phyloP scores from a whole-genome alignment of 2,113 vertebrate species.

The Phainopepla nitens region DNA sequence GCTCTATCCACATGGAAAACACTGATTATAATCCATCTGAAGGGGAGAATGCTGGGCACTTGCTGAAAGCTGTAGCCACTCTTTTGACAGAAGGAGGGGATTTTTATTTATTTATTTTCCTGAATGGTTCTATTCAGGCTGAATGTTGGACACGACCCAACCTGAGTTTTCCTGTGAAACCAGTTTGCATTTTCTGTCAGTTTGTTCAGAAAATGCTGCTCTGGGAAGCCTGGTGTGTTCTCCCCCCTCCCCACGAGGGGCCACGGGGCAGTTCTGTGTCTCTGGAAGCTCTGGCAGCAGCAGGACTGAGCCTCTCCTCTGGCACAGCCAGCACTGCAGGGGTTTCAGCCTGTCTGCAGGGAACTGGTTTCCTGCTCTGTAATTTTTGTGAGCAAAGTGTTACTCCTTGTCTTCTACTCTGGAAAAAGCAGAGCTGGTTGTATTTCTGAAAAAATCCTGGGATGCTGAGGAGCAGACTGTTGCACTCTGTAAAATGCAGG shows the following conservation, averaged over 20 bases:
- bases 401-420: not conserved
- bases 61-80: not conserved
- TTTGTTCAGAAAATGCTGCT: not conserved
- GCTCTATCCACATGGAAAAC: not conserved
- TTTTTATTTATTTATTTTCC: not conserved
- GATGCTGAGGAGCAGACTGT: too few relatives aligned
- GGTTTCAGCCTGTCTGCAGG: not conserved
- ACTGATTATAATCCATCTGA: not conserved
- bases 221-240: not conserved
- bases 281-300: too few relatives aligned
- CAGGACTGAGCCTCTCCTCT: not conserved
- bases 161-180: not conserved
- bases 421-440: not conserved
- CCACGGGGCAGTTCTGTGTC: not conserved
- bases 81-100: not conserved
- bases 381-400: not conserved
- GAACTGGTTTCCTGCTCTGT: not conserved
- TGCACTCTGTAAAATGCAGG: not conserved
- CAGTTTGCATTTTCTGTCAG: not conserved
- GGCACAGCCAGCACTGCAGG: not conserved
- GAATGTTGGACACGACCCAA: not conserved
- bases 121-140: constrained; percentile 33
- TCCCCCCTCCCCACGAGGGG: not conserved
- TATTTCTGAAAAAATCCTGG: accelerated
- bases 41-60: not conserved